Percentiles rank a stretch among this genome's conserved stretches.
Conservation (phyloP, 2,888 invertebrate species). For the Metopia argyrocephala region DNA sequence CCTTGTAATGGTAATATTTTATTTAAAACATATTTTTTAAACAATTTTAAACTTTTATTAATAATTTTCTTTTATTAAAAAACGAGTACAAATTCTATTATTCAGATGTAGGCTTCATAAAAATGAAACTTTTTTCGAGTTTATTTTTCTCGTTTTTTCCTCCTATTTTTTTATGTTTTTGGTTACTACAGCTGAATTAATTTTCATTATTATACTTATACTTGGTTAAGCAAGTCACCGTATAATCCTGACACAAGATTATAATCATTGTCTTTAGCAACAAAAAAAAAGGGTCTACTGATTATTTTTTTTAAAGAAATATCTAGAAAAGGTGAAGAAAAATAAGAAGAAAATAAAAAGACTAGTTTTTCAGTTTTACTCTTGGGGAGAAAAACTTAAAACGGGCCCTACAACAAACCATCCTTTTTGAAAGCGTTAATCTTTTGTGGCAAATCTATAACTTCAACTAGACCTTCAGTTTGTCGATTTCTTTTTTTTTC, state of each 20-base stretch:
- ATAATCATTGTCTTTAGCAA: constrained; percentile 54
- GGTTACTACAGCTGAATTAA: constrained; percentile 41
- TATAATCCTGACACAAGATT: constrained; percentile 62
- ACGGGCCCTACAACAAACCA: constrained; percentile 51
- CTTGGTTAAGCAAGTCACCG: constrained; percentile 61
- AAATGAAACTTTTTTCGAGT: constrained; percentile 46
- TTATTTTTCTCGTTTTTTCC: constrained; percentile 15
- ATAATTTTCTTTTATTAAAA: no score
- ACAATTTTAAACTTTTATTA: no score
- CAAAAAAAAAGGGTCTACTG: constrained; percentile 54
- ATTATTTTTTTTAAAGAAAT: constrained; percentile 31
- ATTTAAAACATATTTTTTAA: no score
- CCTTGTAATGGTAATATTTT: no score
- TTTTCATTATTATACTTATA: constrained; percentile 59
- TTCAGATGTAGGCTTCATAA: constrained; percentile 52
- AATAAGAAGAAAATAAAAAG: neutral
- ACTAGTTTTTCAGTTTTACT: constrained; percentile 13
- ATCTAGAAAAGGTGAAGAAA: constrained; percentile 10
- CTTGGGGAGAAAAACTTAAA: constrained; percentile 47
- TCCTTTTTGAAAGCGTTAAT: constrained; percentile 60
- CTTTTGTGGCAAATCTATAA: constrained; percentile 64
- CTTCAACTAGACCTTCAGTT: constrained; percentile 60
- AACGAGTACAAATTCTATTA: no score
- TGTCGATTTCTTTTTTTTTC: constrained; percentile 31
- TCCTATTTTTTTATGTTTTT: neutral